Evolutionary conservation across 2,113 vertebrate species (phyloP).

Genomic region (Fulica atra): DNA sequence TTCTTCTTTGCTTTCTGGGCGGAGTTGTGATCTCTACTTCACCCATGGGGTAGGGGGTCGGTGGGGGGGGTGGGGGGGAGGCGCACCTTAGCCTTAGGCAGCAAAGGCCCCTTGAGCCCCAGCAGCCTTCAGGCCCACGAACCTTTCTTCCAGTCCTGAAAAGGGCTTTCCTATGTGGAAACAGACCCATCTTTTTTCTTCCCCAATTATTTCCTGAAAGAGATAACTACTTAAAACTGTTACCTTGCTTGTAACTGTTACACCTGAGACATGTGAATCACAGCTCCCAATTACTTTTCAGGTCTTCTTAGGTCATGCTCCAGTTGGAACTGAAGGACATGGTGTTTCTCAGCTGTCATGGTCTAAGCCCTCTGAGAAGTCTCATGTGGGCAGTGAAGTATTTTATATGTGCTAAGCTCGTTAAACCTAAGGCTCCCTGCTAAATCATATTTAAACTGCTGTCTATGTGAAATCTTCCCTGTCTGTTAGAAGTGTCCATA

Average conservation of each 20-base stretch:
- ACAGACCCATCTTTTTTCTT: not conserved
- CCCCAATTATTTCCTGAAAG: not conserved
- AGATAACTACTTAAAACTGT: not conserved
- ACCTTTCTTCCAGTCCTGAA: not conserved
- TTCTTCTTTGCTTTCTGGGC: not conserved
- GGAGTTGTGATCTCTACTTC: not conserved
- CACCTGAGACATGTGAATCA: fast-evolving
- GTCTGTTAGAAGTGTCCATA: not conserved
- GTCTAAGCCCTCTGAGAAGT: not conserved
- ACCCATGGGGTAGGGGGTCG: not conserved
- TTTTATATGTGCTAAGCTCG: not conserved
- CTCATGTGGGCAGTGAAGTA: not conserved
- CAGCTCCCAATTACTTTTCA: not conserved
- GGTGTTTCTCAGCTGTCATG: not conserved
- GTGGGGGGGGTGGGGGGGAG: too few relatives aligned
- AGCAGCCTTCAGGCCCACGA: too few relatives aligned
- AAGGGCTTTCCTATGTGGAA: not conserved
- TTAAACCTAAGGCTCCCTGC: not conserved
- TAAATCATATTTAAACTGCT: not conserved
- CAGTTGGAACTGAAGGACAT: not conserved
- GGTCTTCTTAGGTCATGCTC: not conserved
- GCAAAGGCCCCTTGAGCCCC: fast-evolving
- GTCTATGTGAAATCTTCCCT: not conserved
- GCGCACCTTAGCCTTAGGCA: not conserved
- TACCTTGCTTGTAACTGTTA: not conserved